phyloP scores from a whole-genome alignment of 2,888 invertebrate genomes.

The Abscondita cerata region DNA sequence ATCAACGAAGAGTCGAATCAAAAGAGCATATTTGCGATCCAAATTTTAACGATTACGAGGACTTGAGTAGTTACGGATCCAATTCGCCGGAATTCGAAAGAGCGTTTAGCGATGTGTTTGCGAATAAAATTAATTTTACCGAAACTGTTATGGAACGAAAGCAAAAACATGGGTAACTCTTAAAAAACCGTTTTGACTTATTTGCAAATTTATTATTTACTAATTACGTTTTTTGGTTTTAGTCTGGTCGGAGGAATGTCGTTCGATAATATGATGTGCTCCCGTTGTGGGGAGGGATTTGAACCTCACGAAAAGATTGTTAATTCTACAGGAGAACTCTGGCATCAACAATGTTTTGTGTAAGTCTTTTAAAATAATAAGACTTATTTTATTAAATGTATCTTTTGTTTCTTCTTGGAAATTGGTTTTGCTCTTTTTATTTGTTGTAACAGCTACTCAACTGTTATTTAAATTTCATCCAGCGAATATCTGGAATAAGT shows the following conservation, averaged over 20 bases:
- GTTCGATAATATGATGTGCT: constrained; percentile 91
- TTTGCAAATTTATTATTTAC: neutral
- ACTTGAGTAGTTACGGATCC: constrained; percentile 35
- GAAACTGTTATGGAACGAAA: constrained; percentile 9
- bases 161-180: neutral
- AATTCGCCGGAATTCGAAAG: constrained; percentile 11
- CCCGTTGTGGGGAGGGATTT: constrained; percentile 95
- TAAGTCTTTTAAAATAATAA: constrained; percentile 63
- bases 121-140: constrained; percentile 12
- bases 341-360: constrained; percentile 99
- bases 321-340: constrained; percentile 97
- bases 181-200: neutral
- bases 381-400: no score
- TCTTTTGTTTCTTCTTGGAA: no score
- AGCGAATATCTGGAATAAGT: no score
- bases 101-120: constrained; percentile 11
- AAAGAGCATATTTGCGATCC: constrained; percentile 39
- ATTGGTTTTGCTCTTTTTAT: no score
- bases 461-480: no score
- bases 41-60: constrained; percentile 45
- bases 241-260: constrained; percentile 74
- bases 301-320: constrained; percentile 97
- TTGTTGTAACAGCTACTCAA: no score
- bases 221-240: constrained; percentile 39
- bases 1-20: constrained; percentile 49